Base-by-base conservation (phyloP, 2,797 vertebrate genomes). In the Malacoraja senta region DNA sequence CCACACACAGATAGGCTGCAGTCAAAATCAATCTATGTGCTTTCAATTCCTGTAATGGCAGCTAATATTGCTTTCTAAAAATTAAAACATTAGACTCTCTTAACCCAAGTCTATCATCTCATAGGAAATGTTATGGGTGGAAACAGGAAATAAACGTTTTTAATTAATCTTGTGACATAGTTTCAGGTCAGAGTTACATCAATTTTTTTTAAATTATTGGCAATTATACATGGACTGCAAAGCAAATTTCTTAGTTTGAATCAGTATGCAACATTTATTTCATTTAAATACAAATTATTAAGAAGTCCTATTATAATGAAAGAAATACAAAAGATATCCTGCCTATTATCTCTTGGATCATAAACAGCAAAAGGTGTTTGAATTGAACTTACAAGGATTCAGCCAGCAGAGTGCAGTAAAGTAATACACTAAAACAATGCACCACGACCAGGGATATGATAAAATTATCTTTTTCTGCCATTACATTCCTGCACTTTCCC, bases 361-460 rank as follows among this genome's bases (percentile, higher is more conserved):
- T 12, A 84, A 61, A 79, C 17, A 53, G 44, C 61, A 12, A 26
- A 58, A 58, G 10, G 3, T 61, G 81, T n/a, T 58, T 83, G 53
- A 10, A 61, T 24, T 83, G 81, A 83, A 83, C 24, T n/a, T 3
- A 63, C 83, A 88, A 88, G 84, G 7, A 13, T 53, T 29, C 61
- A 88, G 29, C 61, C 61, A 88, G 61, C 61, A 88, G 53, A 83
- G 81, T 58, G 81, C 81, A 83, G 58, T 61, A 61, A 86, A 63
- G 12, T 32, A 65, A 88, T 65, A 88, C n/a, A 58, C 19, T 10
- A 58, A 38, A 88, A 65, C 58, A 32, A 65, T 10, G 3, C 15
- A 19, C n/a, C 17, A 13, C 29, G 10, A 26, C 12, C 17, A n/a
- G 61, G 15, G 9, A 8, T 32, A 17, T 7, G 15, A 68, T 19